Percentiles rank a stretch among this genome's conserved stretches.
Evolutionary conservation across 1,140 invertebrate species (phyloP).

Genomic region (Sitophilus oryzae): DNA sequence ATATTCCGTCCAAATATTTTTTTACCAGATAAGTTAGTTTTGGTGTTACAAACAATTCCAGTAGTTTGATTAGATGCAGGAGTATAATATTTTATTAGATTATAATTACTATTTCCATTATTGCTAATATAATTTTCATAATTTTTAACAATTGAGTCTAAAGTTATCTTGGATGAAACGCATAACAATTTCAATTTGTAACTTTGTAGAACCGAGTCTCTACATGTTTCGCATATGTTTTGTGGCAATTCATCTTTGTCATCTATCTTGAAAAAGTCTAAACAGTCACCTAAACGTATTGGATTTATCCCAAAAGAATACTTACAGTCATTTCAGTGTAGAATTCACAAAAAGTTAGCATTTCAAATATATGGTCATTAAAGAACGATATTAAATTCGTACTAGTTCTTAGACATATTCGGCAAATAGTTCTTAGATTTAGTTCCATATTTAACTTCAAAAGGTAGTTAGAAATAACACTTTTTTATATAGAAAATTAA

Average conservation of each 20-base stretch:
- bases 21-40: neutral
- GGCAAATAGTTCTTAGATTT: neutral
- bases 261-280: slow-evolving; percentile 2
- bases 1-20: neutral
- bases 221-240: neutral
- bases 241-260: slow-evolving; percentile 1
- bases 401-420: neutral
- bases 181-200: slow-evolving; percentile 8
- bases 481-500: too few species aligned
- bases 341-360: neutral
- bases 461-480: too few species aligned
- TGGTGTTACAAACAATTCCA: neutral
- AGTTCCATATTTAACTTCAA: too few species aligned
- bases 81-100: too few species aligned
- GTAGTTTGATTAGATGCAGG: neutral
- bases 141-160: neutral
- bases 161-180: neutral
- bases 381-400: neutral
- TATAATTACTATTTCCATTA: neutral
- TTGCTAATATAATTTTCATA: neutral
- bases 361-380: neutral
- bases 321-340: neutral
- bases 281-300: neutral
- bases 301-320: neutral
- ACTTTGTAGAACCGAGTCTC: neutral